phyloP scores from a whole-genome alignment of 2,888 invertebrate species.

The Cylloceria caligata region DNA sequence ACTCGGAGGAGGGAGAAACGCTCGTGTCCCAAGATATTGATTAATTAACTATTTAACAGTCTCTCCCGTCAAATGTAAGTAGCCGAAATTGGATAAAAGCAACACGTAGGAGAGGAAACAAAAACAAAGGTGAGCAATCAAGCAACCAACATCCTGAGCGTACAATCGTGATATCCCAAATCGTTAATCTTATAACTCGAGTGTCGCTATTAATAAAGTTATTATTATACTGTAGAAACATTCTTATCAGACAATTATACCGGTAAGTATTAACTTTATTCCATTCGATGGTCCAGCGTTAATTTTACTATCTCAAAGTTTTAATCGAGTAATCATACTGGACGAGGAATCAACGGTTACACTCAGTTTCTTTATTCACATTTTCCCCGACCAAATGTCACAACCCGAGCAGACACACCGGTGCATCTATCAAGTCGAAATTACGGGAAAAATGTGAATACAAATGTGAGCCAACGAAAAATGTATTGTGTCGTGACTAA shows the following conservation, averaged over 20 bases:
- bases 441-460: no score
- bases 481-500: no score
- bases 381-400: no score
- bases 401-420: no score
- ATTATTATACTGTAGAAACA: constrained; percentile 17
- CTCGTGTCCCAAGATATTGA: constrained; percentile 12
- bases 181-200: constrained; percentile 42
- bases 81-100: constrained; percentile 35
- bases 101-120: not conserved
- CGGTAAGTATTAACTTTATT: not conserved
- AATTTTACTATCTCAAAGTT: constrained; percentile 46
- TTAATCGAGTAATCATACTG: constrained; percentile 45
- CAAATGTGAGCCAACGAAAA: no score
- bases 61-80: not conserved
- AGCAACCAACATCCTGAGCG: not conserved
- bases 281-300: constrained; percentile 34
- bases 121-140: constrained; percentile 17
- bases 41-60: constrained; percentile 45
- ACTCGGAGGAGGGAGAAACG: not conserved
- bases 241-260: constrained; percentile 36
- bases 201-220: constrained; percentile 31
- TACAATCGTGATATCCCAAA: constrained; percentile 26
- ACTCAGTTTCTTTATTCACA: not conserved
- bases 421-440: no score
- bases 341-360: not conserved